Evolutionary conservation across 1,140 invertebrate genomes (phyloP).

Genomic region (Tenebrio molitor): DNA sequence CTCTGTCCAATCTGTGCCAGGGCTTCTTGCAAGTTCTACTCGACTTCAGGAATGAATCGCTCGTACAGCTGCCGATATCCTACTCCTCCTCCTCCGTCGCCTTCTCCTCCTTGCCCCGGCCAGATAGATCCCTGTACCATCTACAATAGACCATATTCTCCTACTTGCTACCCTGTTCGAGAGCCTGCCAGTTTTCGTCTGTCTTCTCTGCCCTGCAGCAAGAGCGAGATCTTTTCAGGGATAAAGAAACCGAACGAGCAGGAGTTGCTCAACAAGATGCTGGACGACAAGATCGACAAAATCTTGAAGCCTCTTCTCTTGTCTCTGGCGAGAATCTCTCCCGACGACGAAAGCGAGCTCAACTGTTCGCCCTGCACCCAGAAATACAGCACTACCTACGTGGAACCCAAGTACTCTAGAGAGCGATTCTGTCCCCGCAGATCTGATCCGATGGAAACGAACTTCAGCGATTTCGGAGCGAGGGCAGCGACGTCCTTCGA

Average conservation of each 20-base stretch:
- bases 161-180: no score
- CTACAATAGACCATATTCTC: no score
- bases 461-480: not conserved
- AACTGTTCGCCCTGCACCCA: no score
- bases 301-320: constrained; percentile 9
- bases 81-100: no score
- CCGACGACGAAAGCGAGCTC: not conserved
- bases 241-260: not conserved
- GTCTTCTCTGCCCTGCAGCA: no score
- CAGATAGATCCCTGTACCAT: not conserved
- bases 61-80: not conserved
- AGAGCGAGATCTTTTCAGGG: no score
- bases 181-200: no score
- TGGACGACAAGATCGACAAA: constrained; percentile 16
- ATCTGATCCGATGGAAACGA: no score
- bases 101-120: not conserved
- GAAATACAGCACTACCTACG: no score
- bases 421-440: no score
- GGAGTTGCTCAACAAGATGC: not conserved
- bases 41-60: not conserved
- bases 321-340: not conserved
- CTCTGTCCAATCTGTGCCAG: constrained; percentile 16
- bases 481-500: not conserved
- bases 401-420: no score
- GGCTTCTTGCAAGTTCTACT: not conserved